phyloP scores from a whole-genome alignment of 2,797 vertebrate genomes.

The Spinibarbus caldwelli region DNA sequence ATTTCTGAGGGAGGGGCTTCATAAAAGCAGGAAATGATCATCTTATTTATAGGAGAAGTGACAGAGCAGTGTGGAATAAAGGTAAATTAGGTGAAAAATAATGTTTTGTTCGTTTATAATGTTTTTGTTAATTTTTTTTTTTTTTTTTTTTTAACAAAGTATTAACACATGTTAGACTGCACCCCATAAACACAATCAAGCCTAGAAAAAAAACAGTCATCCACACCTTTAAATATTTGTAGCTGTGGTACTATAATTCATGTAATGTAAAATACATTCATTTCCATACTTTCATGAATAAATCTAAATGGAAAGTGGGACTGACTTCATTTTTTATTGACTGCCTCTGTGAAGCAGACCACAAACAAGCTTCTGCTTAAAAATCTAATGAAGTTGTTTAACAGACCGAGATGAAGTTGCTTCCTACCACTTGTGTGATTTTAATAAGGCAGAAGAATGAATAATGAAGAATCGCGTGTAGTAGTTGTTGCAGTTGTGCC shows the following conservation, averaged over 20 bases:
- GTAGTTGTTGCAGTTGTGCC: not conserved
- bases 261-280: not conserved
- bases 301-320: not conserved
- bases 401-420: not conserved
- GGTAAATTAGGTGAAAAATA: no score
- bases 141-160: no score
- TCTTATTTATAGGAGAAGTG: no score
- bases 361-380: not conserved
- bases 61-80: no score
- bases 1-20: no score
- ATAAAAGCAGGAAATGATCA: no score
- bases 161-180: no score
- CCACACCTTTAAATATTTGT: no score
- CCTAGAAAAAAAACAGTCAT: no score
- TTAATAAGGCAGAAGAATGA: conserved; percentile 25
- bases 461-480: conserved; percentile 17
- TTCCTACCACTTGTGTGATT: conserved; percentile 1
- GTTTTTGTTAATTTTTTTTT: no score
- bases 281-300: not conserved
- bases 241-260: not conserved
- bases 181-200: no score
- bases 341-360: not conserved
- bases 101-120: no score
- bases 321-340: not conserved
- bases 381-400: conserved; percentile 15